Base-by-base conservation (phyloP, 2,888 invertebrate species). In the Pseudeuparius sepicola region DNA sequence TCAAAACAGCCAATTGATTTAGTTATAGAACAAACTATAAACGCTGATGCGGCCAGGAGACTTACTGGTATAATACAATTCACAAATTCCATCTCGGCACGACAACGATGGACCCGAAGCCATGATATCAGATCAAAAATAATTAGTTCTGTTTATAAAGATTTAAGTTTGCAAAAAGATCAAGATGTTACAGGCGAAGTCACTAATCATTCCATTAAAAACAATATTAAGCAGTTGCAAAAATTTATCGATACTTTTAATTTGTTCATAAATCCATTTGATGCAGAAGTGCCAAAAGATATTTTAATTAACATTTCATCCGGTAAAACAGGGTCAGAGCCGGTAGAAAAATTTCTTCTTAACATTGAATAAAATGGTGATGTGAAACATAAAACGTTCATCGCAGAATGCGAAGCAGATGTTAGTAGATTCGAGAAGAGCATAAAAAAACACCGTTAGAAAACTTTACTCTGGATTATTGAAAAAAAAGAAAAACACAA, bases 1-100 rank as follows among this genome's bases (percentile, higher is more conserved):
- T 57, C 57, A 3, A 44, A 47, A 39, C 37, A 43, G 14, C 52
- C 56, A 1, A 44, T 55, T 34, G 58, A 57, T 40, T 34, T 56
- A 4, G 46, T 47, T 11, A 33, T 57, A 5, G 56, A 57, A 35
- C 54, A 56, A 41, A 41, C 41, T 2, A 32, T 35, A n/a, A 41
- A 41, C 27, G 36, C 39, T 10, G 42, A 42, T 17, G 39, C 42
- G 10, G 40, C 40, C 4, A 20, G 31, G 13, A 31, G 14, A 12
- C 29, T 34, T 4, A 16, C 26, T 24, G 34, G 29, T 24, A 24
- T 40, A 11, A 39, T 37, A 26, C 34, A 42, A 11, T 39, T 41
- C 5, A 40, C 40, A 2, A 37, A 40, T 36, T 41, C 43, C 4
- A 43, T 43, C 10, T 39, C 49, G 9, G 41, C 50, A 31, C 46